Evolutionary conservation across 2,888 invertebrate genomes (phyloP).

Genomic region (Nomada hirtipes): DNA sequence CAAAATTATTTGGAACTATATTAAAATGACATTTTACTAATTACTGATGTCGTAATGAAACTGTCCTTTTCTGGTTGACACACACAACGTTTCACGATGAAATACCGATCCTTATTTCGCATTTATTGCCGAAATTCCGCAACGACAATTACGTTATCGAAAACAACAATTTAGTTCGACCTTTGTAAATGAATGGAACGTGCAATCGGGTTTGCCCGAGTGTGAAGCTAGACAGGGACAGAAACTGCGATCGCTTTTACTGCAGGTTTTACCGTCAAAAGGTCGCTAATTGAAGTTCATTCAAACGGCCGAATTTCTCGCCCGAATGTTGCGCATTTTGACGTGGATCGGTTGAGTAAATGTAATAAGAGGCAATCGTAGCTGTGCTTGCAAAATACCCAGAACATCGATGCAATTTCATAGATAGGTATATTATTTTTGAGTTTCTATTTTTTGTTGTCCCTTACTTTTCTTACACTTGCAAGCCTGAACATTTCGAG

Average conservation of each 20-base stretch:
- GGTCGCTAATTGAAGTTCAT: constrained; percentile 70
- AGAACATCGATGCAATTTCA: too few relatives aligned
- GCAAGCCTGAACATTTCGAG: too few relatives aligned
- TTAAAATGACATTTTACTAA: too few relatives aligned
- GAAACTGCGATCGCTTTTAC: constrained; percentile 68
- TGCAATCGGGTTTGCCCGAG: constrained; percentile 60
- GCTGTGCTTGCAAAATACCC: too few relatives aligned
- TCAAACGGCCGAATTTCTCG: constrained; percentile 55
- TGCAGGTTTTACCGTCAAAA: constrained; percentile 65
- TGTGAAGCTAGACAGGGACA: constrained; percentile 62
- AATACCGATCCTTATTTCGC: constrained; percentile 1
- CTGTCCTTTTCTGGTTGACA: too few relatives aligned
- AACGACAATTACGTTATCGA: constrained; percentile 52
- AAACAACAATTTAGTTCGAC: constrained; percentile 54
- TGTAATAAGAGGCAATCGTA: too few relatives aligned
- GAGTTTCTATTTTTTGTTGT: too few relatives aligned
- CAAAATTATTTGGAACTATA: too few relatives aligned
- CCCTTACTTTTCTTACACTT: too few relatives aligned
- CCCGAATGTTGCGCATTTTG: constrained; percentile 55
- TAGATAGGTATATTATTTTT: too few relatives aligned
- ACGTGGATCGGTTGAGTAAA: not conserved
- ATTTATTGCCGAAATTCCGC: constrained; percentile 45
- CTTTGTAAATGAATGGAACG: constrained; percentile 62
- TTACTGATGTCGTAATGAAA: too few relatives aligned
- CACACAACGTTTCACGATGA: too few relatives aligned